Base-by-base conservation (phyloP, 2,113 vertebrate species). In the Boleophthalmus pectinirostris region DNA sequence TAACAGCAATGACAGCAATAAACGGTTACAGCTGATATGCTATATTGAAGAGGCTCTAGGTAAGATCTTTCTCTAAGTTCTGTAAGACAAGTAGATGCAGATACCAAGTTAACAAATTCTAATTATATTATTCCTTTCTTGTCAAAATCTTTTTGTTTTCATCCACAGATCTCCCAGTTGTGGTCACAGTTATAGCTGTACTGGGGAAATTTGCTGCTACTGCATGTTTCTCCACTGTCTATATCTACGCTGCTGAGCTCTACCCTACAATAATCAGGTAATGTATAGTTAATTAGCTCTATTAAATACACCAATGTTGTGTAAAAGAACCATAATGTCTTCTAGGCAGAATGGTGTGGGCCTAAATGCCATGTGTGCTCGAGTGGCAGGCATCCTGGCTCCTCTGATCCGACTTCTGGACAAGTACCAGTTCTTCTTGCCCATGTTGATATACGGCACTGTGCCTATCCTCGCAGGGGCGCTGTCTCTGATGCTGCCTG, bases 181-280 rank as follows among this genome's bases (percentile, higher is more conserved):
- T 84, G 49, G 6, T 70, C 21, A 89, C 88, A 46, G 54, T 74
- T 43, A 21, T 90, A 21, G 88, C 87, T 7, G 80, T 89, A 0
- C 0, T 88, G 16, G 90, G 90, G 18, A 91, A 89, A 80, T 90
- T 88, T 82, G 69, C 83, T 0, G 75, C 88, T 21, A 84, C 82
- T 24, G 79, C 72, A 29, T 76, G 77, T 70, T 90, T 82, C 68
- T 45, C 78, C 15, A 86, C 70, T 9, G 33, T 87, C 25, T 89
- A 76, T 43, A 69, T 97, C 68, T 97, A 96, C 14, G 61, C 94
- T 0, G 94, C 95, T 20, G 96, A 99, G 80, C 85, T 98, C 23
- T 95, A 96, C 78, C 97, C 96, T 2, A 97, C 96, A 0, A 0
- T 94, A 0, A 0, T 96, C 75, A 94, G 96, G 97, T 98, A 86